These are phyloP conservation scores for Patella caerulea DNA, from an alignment of 2,888 invertebrate genomes.

Conservation along the genomic window DNA sequence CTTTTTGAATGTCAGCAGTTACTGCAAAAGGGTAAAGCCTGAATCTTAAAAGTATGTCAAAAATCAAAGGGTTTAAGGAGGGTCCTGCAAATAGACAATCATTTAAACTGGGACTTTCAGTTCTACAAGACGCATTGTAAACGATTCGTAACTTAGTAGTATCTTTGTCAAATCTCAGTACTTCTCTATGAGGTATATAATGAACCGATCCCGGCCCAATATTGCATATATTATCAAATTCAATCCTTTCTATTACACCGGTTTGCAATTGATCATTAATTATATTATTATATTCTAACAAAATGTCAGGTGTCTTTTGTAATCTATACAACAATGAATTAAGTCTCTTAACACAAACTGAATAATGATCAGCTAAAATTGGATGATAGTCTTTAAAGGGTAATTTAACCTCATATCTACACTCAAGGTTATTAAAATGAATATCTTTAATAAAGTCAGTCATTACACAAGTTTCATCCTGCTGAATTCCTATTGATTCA, in stretches of 20 bases:
- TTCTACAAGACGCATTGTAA: background rate
- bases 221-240: background rate
- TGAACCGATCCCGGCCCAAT: background rate
- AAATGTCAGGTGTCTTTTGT: background rate
- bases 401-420: conserved; percentile 4
- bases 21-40: background rate
- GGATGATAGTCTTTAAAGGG: background rate
- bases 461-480: background rate
- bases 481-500: background rate
- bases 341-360: conserved; percentile 1
- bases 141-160: background rate
- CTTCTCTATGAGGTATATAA: background rate
- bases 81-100: background rate
- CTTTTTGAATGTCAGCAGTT: conserved; percentile 4
- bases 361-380: conserved; percentile 1
- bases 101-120: background rate
- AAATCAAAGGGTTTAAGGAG: conserved; percentile 9
- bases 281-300: conserved; percentile 4
- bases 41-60: background rate
- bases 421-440: background rate
- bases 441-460: background rate
- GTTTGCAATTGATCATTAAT: background rate
- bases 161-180: background rate
- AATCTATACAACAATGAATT: background rate
- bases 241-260: background rate